Base-by-base conservation (phyloP, 1,140 invertebrate species). In the Plectus sambesii region DNA sequence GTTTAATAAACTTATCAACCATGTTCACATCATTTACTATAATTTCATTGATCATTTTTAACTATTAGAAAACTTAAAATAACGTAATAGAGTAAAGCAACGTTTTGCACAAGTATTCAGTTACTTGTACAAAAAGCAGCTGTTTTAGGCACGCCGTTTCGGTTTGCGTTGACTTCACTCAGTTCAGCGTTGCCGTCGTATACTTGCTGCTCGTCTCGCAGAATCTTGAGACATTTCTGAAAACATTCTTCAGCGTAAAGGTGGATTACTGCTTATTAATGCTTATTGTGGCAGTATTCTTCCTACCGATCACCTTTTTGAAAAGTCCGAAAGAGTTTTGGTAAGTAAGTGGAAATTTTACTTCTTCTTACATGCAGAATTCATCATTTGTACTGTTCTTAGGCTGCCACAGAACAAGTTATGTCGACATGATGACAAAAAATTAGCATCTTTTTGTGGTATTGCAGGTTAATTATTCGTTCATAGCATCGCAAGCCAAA, bases 331-430 rank as follows among this genome's bases (percentile, higher is more conserved):
- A n/a, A n/a, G n/a, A n/a, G n/a, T 55, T 82, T 64, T 77, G 78
- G 81, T 81, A 71, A 73, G 72, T 69, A 60, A 44, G 43, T 49
- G n/a, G n/a, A n/a, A n/a, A n/a, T n/a, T n/a, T n/a, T n/a, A n/a
- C n/a, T n/a, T n/a, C n/a, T n/a, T n/a, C n/a, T n/a, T n/a, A n/a
- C n/a, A n/a, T n/a, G n/a, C n/a, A n/a, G n/a, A n/a, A n/a, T n/a
- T n/a, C n/a, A n/a, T n/a, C 4, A 8, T 47, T 8, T 2, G 6
- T 5, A 2, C 20, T 19, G 40, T 2, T 42, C 15, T 41, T n/a
- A 8, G 8, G 39, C 39, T 26, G 15, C 30, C 15, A n/a, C n/a
- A n/a, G n/a, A n/a, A n/a, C n/a, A n/a, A n/a, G n/a, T n/a, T n/a
- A n/a, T n/a, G n/a, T n/a, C n/a, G n/a, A n/a, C n/a, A n/a, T n/a